A percentile compares a stretch with the other conserved stretches of the same genome.
These are phyloP conservation scores for Caradrina kadenii DNA, from an alignment of 2,888 invertebrate species.

Conservation along the genomic window DNA sequence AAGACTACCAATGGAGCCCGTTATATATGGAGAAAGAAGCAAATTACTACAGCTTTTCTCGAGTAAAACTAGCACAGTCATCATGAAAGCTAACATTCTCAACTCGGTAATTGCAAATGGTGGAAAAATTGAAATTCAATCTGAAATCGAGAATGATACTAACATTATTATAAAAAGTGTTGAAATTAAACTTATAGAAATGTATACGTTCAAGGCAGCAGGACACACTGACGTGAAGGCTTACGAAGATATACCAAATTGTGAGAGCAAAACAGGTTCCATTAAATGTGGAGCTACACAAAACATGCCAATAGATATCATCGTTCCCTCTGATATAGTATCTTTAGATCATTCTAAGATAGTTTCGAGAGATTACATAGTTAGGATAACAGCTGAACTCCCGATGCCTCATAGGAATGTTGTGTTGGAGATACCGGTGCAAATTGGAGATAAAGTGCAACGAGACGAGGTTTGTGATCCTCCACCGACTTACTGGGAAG, in stretches of 20 bases:
- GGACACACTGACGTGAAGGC: constrained; percentile 44
- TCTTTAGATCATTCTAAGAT: constrained; percentile 68
- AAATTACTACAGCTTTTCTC: constrained; percentile 67
- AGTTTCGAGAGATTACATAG: constrained; percentile 64
- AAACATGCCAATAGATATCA: constrained; percentile 56
- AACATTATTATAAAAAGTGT: constrained; percentile 66
- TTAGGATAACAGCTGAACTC: constrained; percentile 62
- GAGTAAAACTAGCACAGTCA: constrained; percentile 61
- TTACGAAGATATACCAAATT: constrained; percentile 53
- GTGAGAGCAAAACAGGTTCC: constrained; percentile 62
- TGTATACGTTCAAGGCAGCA: constrained; percentile 58
- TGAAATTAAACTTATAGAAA: constrained; percentile 65
- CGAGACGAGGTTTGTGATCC: constrained; percentile 41
- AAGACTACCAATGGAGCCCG: constrained; percentile 59
- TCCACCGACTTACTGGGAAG: constrained; percentile 71
- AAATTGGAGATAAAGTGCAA: constrained; percentile 62
- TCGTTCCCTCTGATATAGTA: constrained; percentile 40
- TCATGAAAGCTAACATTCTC: constrained; percentile 66
- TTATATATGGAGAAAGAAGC: constrained; percentile 66
- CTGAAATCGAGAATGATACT: constrained; percentile 68
- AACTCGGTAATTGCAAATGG: constrained; percentile 65
- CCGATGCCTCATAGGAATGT: constrained; percentile 69
- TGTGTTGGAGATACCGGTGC: constrained; percentile 65
- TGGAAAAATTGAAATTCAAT: constrained; percentile 64
- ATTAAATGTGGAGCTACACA: constrained; percentile 58